These are phyloP conservation scores for Vanessa atalanta DNA, from an alignment of 1,140 invertebrate species.

Conservation along the genomic window DNA sequence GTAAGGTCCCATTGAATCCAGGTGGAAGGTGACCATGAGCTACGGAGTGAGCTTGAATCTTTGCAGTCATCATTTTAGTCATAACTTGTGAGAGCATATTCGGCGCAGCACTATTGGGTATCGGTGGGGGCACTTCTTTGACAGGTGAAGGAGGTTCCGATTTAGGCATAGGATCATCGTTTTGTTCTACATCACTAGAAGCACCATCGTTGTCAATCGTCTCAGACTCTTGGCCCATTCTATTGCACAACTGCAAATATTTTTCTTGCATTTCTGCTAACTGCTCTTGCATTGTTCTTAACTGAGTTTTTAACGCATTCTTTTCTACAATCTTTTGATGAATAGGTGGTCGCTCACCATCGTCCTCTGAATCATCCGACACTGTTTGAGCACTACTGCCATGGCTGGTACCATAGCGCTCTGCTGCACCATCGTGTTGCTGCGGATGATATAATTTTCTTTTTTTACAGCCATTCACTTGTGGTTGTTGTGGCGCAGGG, in stretches of 20 bases:
- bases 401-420: constrained; percentile 83
- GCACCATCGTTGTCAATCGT: constrained; percentile 88
- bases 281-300: constrained; percentile 93
- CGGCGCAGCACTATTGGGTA: constrained; percentile 77
- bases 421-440: constrained; percentile 90
- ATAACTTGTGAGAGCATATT: constrained; percentile 85
- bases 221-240: constrained; percentile 90
- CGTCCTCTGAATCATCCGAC: constrained; percentile 87
- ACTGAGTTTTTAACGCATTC: constrained; percentile 90
- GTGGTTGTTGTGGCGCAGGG: constrained; percentile 86
- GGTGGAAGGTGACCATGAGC: constrained; percentile 80
- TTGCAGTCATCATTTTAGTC: constrained; percentile 85
- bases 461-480: constrained; percentile 96
- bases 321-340: constrained; percentile 92
- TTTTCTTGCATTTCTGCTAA: constrained; percentile 94
- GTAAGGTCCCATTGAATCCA: constrained; percentile 80
- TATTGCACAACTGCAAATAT: constrained; percentile 91
- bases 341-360: constrained; percentile 87
- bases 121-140: constrained; percentile 81
- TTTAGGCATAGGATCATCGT: constrained; percentile 79
- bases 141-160: constrained; percentile 83
- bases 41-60: constrained; percentile 82
- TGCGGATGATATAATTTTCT: constrained; percentile 98
- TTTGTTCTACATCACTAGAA: constrained; percentile 85
- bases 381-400: constrained; percentile 78